Evolutionary conservation across 2,113 vertebrate genomes (phyloP).

Genomic region (Meriones unguiculatus): DNA sequence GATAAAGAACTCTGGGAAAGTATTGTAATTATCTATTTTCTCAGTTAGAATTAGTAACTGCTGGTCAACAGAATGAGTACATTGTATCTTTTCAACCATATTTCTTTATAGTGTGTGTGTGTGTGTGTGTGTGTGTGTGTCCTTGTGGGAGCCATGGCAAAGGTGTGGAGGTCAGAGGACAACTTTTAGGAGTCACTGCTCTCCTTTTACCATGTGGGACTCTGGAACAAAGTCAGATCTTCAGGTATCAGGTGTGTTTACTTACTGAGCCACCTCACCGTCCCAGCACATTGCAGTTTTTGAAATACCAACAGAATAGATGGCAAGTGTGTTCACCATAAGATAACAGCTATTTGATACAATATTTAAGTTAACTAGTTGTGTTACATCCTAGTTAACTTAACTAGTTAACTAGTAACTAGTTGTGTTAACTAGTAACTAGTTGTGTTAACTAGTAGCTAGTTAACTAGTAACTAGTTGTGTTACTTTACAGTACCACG

Average conservation of each 20-base stretch:
- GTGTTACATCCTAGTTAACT: not conserved
- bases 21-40: not conserved
- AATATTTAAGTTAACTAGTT: not conserved
- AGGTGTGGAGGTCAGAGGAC: not conserved
- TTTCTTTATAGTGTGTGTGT: not conserved
- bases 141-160: not conserved
- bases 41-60: not conserved
- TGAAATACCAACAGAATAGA: not conserved
- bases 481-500: not conserved
- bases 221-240: too few relatives aligned
- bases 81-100: not conserved
- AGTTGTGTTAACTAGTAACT: too few relatives aligned
- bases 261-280: not conserved
- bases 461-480: not conserved
- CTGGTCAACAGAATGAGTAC: not conserved
- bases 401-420: too few relatives aligned
- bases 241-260: not conserved
- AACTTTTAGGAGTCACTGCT: not conserved
- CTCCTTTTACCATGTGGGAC: not conserved
- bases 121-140: not conserved
- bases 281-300: not conserved
- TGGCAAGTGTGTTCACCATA: not conserved
- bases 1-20: not conserved
- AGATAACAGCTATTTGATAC: too few relatives aligned
- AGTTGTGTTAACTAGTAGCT: too few relatives aligned